phyloP scores from a whole-genome alignment of 2,888 invertebrate species.

The Amphipoea oculea region DNA sequence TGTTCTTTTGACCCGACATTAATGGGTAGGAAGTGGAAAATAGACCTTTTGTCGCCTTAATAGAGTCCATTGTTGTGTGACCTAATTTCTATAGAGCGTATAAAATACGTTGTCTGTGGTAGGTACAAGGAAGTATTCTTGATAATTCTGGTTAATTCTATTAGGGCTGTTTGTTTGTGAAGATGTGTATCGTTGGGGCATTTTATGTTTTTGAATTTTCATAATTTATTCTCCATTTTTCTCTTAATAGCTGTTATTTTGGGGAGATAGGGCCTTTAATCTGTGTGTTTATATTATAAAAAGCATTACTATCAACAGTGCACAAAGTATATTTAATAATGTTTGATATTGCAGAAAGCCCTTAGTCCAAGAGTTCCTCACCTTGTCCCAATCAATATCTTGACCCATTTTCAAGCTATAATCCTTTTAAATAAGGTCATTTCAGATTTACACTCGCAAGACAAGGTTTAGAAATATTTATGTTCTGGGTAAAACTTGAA shows the following conservation, averaged over 20 bases:
- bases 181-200: slow-evolving; percentile 32
- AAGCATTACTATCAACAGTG: background rate
- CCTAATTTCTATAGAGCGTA: slow-evolving; percentile 55
- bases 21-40: slow-evolving; percentile 74
- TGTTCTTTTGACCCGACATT: slow-evolving; percentile 78
- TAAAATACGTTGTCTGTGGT: slow-evolving; percentile 53
- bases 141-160: slow-evolving; percentile 60
- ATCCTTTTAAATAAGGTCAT: slow-evolving; percentile 10
- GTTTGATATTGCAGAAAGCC: slow-evolving; percentile 6
- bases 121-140: slow-evolving; percentile 53
- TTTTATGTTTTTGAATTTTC: slow-evolving; percentile 30
- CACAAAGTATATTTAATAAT: background rate
- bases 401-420: slow-evolving; percentile 19
- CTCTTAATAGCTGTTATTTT: background rate
- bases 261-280: background rate
- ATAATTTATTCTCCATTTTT: background rate
- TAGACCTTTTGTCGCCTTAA: slow-evolving; percentile 70
- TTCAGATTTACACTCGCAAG: background rate
- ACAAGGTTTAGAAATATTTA: background rate
- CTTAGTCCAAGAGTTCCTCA: background rate
- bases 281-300: background rate
- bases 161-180: slow-evolving; percentile 49
- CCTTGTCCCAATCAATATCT: background rate
- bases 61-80: slow-evolving; percentile 71
- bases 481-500: background rate